phyloP scores from a whole-genome alignment of 2,888 invertebrate species.

The Acronicta alni region DNA sequence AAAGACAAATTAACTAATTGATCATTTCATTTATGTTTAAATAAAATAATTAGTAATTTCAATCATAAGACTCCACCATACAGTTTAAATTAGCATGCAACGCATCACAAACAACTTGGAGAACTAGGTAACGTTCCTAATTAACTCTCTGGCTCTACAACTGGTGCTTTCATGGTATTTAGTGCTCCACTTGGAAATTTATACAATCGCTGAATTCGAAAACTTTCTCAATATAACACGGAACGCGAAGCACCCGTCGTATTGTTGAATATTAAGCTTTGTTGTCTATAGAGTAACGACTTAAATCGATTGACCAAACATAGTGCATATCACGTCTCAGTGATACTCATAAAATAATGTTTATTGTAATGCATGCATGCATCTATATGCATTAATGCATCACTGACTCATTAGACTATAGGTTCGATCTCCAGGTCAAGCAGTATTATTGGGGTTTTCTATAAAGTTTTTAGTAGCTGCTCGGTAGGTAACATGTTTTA shows the following conservation, averaged over 20 bases:
- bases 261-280: slow-evolving; percentile 27
- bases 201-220: slow-evolving; percentile 50
- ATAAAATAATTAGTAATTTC: slow-evolving; percentile 12
- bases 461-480: no score
- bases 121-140: slow-evolving; percentile 50
- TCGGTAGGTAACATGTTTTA: no score
- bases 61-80: slow-evolving; percentile 13
- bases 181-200: slow-evolving; percentile 49
- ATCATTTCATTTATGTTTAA: slow-evolving; percentile 14
- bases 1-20: slow-evolving; percentile 21
- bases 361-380: no score
- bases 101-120: slow-evolving; percentile 48
- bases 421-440: no score
- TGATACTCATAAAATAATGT: no score
- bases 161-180: slow-evolving; percentile 52
- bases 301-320: background rate
- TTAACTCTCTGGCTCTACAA: slow-evolving; percentile 50
- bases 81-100: slow-evolving; percentile 26
- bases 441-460: no score
- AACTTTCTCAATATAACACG: slow-evolving; percentile 51
- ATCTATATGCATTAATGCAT: no score
- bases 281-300: slow-evolving; percentile 11
- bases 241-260: slow-evolving; percentile 17
- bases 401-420: no score
- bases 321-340: no score